Percentiles rank a stretch among this genome's conserved stretches.
phyloP scores from a whole-genome alignment of 2,888 invertebrate species.

The Drosophila tanythrix region DNA sequence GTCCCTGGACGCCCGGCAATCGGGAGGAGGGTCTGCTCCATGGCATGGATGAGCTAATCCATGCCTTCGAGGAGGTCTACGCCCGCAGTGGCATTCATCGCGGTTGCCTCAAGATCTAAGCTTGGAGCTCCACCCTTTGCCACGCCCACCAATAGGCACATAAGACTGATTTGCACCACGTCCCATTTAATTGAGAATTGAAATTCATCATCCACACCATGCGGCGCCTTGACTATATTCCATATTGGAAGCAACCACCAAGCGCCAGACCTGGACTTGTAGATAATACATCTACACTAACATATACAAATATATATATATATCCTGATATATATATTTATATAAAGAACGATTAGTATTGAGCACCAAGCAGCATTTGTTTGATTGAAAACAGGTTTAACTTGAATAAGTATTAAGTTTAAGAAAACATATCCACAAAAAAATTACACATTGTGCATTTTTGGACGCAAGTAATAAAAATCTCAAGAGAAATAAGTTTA shows the following conservation, averaged over 20 bases:
- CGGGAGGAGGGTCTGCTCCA: constrained; percentile 97
- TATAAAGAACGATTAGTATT: constrained; percentile 70
- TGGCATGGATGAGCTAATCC: constrained; percentile 96
- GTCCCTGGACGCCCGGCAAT: constrained; percentile 95
- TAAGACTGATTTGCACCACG: constrained; percentile 69
- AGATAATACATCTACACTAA: constrained; percentile 13
- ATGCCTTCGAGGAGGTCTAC: constrained; percentile 86
- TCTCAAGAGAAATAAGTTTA: constrained; percentile 41
- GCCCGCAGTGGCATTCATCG: constrained; percentile 74
- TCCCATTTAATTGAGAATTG: constrained; percentile 35
- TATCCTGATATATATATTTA: constrained; percentile 30
- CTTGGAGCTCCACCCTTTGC: constrained; percentile 6
- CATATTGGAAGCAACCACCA: constrained; percentile 69
- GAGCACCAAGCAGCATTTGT: constrained; percentile 75
- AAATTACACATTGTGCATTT: constrained; percentile 42
- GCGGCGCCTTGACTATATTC: constrained; percentile 61
- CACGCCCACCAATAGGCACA: constrained; percentile 32
- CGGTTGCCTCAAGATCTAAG: constrained; percentile 77
- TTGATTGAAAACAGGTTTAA: constrained; percentile 74
- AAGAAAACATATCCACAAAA: constrained; percentile 26
- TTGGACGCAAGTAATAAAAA: constrained; percentile 50
- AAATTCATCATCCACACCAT: constrained; percentile 44
- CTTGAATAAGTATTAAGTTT: constrained; percentile 48
- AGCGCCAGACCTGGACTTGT: constrained; percentile 31
- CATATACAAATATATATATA: constrained; percentile 14